Conservation (phyloP, 2,888 invertebrate genomes). For the Volucella inanis region DNA sequence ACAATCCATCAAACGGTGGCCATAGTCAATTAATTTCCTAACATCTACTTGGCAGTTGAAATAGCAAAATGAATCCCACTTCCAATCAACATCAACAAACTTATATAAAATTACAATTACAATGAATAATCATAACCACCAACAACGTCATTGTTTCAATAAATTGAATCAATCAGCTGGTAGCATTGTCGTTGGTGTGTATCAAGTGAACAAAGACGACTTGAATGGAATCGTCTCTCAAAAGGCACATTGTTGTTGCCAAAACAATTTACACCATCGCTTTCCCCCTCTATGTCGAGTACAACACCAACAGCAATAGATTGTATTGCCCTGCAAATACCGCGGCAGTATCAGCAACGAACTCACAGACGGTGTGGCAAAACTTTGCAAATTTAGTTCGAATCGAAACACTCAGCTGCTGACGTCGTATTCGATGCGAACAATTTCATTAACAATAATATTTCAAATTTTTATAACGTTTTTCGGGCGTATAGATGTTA, state of each 20-base stretch:
- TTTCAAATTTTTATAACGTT: constrained; percentile 43
- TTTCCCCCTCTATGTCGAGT: constrained; percentile 69
- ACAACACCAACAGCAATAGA: constrained; percentile 77
- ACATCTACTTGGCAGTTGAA: constrained; percentile 43
- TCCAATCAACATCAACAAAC: constrained; percentile 76
- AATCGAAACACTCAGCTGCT: constrained; percentile 79
- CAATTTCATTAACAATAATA: constrained; percentile 37
- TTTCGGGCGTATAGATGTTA: constrained; percentile 65
- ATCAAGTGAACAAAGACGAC: constrained; percentile 59
- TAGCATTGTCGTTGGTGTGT: constrained; percentile 22
- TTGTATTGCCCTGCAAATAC: constrained; percentile 80
- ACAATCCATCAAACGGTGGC: constrained; percentile 72
- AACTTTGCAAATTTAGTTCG: constrained; percentile 81
- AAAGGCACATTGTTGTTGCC: constrained; percentile 54
- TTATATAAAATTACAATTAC: constrained; percentile 81
- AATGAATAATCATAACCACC: constrained; percentile 78
- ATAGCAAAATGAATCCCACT: constrained; percentile 54
- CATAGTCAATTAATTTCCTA: constrained; percentile 79
- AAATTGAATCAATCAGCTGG: constrained; percentile 65
- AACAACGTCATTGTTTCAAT: constrained; percentile 72
- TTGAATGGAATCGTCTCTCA: constrained; percentile 63
- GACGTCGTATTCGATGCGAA: constrained; percentile 56
- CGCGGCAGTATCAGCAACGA: constrained; percentile 77
- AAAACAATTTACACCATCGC: constrained; percentile 50
- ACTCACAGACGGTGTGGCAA: constrained; percentile 80